Base-by-base conservation (phyloP, 2,888 invertebrate genomes). In the Odiellus spinosus region DNA sequence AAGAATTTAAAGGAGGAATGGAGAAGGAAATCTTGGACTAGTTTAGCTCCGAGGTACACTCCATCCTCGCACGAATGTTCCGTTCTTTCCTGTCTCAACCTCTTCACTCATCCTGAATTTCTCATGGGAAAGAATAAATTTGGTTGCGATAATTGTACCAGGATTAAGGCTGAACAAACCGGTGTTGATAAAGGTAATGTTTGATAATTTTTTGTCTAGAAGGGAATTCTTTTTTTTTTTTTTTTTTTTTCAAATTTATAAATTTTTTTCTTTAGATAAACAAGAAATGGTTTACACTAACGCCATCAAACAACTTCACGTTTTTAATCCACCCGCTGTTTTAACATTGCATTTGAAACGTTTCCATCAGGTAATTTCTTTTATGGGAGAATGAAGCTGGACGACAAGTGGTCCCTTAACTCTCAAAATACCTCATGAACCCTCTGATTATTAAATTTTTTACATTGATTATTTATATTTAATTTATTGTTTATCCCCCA, bases 291-390 rank as follows among this genome's bases (percentile, higher is more conserved):
- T 64, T 1, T 67, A 67, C 53, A 64, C 64, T 36, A 67, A 67
- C 58, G 71, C 70, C 45, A 64, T 62, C 49, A 70, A 70, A 56
- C 68, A 68, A 55, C 62, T 69, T 48, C 59, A 93, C 35, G 80
- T 98, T 26, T 84, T 83, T 53, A 78, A 79, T 61, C 90, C 91
- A 19, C 96, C 96, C 1, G 83, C 90, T 3, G 81, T 96, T 45
- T 73, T 98, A 1, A 96, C 95, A 46, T 69, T 98, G 18, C 96
- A 98, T 63, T 68, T 98, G 53, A 98, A 98, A 68, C 71, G 96
- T 52, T 98, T 96, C 70, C 90, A 93, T 70, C 78, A 90, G 61
- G 69, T 78, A 43, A 12, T 38, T 12, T 35, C 14, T 35, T 3
- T n/a, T 2, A 35, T n/a, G 14, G 35, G 12, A 3, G 5, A 35